These are phyloP conservation scores for Alcedo atthis DNA, from an alignment of 2,797 vertebrate genomes.

Conservation along the genomic window DNA sequence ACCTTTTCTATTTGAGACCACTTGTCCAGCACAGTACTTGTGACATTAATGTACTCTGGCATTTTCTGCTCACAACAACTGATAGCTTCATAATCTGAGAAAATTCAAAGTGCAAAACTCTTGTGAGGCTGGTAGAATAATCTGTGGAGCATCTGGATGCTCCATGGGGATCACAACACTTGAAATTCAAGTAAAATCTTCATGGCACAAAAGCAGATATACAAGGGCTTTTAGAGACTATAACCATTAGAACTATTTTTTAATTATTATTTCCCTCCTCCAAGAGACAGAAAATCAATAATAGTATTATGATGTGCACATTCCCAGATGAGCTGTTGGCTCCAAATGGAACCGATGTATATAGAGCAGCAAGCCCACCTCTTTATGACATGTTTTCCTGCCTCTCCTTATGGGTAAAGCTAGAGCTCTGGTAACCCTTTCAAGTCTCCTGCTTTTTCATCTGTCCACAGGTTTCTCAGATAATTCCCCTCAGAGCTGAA, in stretches of 20 bases:
- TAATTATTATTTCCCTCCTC: slow-evolving; percentile 6
- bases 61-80: slow-evolving; percentile 58
- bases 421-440: not conserved
- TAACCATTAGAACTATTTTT: not conserved
- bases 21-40: slow-evolving; percentile 80
- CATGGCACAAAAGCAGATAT: slow-evolving; percentile 15
- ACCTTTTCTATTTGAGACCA: slow-evolving; percentile 83
- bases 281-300: not conserved
- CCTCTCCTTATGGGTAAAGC: not conserved
- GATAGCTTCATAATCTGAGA: slow-evolving; percentile 75
- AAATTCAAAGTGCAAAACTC: slow-evolving; percentile 63
- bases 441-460: not conserved
- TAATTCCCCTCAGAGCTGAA: not conserved
- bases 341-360: not conserved
- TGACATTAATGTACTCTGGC: slow-evolving; percentile 82
- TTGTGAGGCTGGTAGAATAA: slow-evolving; percentile 27
- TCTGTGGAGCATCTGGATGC: not conserved
- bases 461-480: not conserved
- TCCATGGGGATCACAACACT: not conserved
- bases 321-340: not conserved
- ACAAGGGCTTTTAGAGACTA: not conserved
- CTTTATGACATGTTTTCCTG: not conserved
- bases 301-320: not conserved
- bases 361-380: not conserved
- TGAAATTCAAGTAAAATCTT: slow-evolving; percentile 20